Base-by-base conservation (phyloP, 2,113 vertebrate species). In the Meles meles region DNA sequence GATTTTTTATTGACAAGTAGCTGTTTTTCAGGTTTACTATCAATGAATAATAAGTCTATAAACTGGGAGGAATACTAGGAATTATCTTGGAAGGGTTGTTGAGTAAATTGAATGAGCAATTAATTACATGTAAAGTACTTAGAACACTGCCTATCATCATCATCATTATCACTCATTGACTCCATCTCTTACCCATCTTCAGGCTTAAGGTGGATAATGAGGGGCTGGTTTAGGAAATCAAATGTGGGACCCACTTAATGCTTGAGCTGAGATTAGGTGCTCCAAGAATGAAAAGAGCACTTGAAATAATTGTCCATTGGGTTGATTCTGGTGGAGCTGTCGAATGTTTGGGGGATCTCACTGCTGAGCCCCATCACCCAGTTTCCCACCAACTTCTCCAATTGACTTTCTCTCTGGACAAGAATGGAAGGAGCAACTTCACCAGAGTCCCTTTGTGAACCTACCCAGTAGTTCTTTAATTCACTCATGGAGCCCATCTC, bases 401-500 rank as follows among this genome's bases (percentile, higher is more conserved):
- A 11, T 52, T 39, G 42, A 5, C 5, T 9, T 63, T 23, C 29
- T 52, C 69, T 61, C 37, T 3, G 5, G 82, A 4, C 27, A 34
- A 4, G 34, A 3, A 34, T 1, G 72, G 84, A 55, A 77, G 55
- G 4, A 4, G 86, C 57, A 21, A 55, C n/a, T 55, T 44, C 7
- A 0, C 10, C 27, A 52, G 6, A 21, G 9, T 25, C 34, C 39
- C 11, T 29, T 79, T 2, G n/a, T 27, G n/a, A 39, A n/a, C 44
- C 20, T 63, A 39, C 72, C 29, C 7, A 17, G 47, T 23, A 47
- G n/a, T 55, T 57, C 20, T 27, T 47, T 23, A 18, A 2, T 8
- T 52, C 49, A 31, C 29, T 37, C 27, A 1, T 9, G 6, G 31
- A 39, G 42, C 12, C 7, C 9, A 1, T 15, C 0, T 4, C 4